Evolutionary conservation across 2,888 invertebrate species (phyloP).

Genomic region (Odontomyia ornata): DNA sequence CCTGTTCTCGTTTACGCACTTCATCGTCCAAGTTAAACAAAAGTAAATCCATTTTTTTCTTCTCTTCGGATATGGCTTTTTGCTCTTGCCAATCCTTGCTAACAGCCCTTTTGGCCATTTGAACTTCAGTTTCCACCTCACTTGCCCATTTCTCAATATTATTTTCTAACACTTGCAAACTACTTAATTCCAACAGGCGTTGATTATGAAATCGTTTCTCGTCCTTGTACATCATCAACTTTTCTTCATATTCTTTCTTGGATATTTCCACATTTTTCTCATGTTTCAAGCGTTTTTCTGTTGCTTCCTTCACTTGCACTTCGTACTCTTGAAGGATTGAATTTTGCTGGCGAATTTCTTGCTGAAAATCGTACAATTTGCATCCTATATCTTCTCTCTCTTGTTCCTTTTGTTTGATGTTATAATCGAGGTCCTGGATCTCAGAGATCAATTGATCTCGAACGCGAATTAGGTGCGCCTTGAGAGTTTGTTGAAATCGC

Average conservation of each 20-base stretch:
- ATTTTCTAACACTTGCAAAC: constrained; percentile 58
- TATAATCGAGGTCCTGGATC: constrained; percentile 71
- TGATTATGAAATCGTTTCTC: constrained; percentile 58
- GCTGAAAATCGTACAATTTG: constrained; percentile 65
- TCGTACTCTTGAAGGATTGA: constrained; percentile 64
- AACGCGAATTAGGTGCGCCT: constrained; percentile 72
- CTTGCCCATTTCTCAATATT: constrained; percentile 61
- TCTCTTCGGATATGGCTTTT: constrained; percentile 61
- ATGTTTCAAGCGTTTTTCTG: constrained; percentile 59
- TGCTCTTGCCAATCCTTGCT: constrained; percentile 62
- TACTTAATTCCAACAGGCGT: constrained; percentile 58
- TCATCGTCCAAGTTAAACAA: constrained; percentile 75
- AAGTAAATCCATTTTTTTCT: constrained; percentile 69
- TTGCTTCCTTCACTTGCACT: constrained; percentile 61
- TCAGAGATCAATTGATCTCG: constrained; percentile 73
- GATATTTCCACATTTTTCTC: constrained; percentile 59
- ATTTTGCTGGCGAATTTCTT: constrained; percentile 65
- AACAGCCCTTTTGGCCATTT: constrained; percentile 60
- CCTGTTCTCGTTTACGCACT: constrained; percentile 75
- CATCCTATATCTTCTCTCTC: constrained; percentile 63
- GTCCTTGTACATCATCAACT: constrained; percentile 54
- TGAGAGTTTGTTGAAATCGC: constrained; percentile 76
- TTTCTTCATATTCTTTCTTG: constrained; percentile 61
- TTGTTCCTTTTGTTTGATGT: constrained; percentile 57
- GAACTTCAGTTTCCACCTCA: constrained; percentile 61